These are phyloP conservation scores for Drosophila testacea DNA, from an alignment of 2,888 invertebrate species.

Conservation along the genomic window DNA sequence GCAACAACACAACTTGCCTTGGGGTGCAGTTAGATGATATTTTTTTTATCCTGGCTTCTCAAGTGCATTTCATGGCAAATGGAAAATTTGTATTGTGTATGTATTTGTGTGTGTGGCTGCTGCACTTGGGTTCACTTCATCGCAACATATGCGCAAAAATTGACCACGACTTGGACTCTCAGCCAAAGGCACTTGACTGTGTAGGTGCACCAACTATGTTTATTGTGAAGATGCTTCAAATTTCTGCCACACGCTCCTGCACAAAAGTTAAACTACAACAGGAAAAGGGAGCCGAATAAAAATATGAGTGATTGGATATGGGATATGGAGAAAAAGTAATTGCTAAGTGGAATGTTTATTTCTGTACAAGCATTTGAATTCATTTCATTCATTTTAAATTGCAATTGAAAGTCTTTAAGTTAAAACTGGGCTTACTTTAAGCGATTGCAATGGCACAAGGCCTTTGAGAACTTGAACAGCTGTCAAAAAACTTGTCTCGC, in stretches of 20 bases:
- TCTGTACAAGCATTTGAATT: slow-evolving; percentile 1
- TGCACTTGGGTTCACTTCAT: slow-evolving; percentile 68
- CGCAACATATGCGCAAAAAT: slow-evolving; percentile 71
- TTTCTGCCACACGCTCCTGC: slow-evolving; percentile 27
- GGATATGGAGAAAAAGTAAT: slow-evolving; percentile 23
- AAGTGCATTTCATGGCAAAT: slow-evolving; percentile 66
- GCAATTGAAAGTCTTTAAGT: slow-evolving; percentile 24
- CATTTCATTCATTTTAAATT: not conserved
- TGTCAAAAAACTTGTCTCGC: slow-evolving; percentile 77
- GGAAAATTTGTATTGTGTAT: slow-evolving; percentile 50
- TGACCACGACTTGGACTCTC: slow-evolving; percentile 56
- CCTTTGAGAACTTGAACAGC: slow-evolving; percentile 74
- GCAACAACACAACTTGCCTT: slow-evolving; percentile 44
- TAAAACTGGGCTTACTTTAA: slow-evolving; percentile 17
- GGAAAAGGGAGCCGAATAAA: not conserved
- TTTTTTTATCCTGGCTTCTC: slow-evolving; percentile 29
- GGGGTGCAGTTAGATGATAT: slow-evolving; percentile 53
- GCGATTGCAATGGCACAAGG: slow-evolving; percentile 23
- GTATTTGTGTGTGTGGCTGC: slow-evolving; percentile 17
- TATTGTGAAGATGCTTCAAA: slow-evolving; percentile 4
- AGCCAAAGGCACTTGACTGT: slow-evolving; percentile 27
- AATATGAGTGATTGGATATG: slow-evolving; percentile 35
- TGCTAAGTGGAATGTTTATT: slow-evolving; percentile 23
- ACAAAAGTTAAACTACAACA: slow-evolving; percentile 3
- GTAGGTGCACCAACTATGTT: slow-evolving; percentile 17